Evolutionary conservation across 2,888 invertebrate species (phyloP).

Genomic region (Coleophora deauratella): DNA sequence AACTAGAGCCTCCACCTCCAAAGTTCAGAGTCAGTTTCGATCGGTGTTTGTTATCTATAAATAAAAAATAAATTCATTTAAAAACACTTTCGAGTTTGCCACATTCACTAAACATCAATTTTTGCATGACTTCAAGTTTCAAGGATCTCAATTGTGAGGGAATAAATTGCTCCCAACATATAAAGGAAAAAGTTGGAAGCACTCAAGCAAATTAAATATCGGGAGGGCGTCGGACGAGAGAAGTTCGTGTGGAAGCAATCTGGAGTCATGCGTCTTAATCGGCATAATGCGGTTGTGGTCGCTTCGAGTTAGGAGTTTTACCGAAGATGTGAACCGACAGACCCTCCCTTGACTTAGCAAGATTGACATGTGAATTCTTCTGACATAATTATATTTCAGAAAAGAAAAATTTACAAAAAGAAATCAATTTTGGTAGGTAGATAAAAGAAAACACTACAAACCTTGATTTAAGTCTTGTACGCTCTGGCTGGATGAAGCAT

Average conservation of each 20-base stretch:
- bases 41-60: constrained; percentile 74
- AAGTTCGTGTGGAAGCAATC: constrained; percentile 50
- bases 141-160: constrained; percentile 58
- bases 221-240: constrained; percentile 47
- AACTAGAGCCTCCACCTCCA: constrained; percentile 66
- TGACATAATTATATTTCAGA: constrained; percentile 30
- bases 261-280: constrained; percentile 68
- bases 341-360: constrained; percentile 36
- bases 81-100: constrained; percentile 16
- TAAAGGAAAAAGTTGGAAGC: constrained; percentile 64
- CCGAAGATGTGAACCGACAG: constrained; percentile 49
- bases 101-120: constrained; percentile 36
- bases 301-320: constrained; percentile 48
- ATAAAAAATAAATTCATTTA: constrained; percentile 12
- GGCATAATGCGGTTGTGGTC: constrained; percentile 63
- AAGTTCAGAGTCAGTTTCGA: constrained; percentile 85
- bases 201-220: constrained; percentile 72
- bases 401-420: constrained; percentile 11
- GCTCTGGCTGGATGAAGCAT: constrained; percentile 88
- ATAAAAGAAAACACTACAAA: constrained; percentile 36
- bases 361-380: constrained; percentile 46
- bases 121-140: constrained; percentile 35
- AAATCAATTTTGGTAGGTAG: constrained; percentile 10
- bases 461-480: constrained; percentile 83
- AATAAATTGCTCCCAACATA: constrained; percentile 64